Evolutionary conservation across 2,113 vertebrate genomes (phyloP), one percentile per base, ranked within the genome.

Genomic region (Pygoscelis antarcticus): DNA sequence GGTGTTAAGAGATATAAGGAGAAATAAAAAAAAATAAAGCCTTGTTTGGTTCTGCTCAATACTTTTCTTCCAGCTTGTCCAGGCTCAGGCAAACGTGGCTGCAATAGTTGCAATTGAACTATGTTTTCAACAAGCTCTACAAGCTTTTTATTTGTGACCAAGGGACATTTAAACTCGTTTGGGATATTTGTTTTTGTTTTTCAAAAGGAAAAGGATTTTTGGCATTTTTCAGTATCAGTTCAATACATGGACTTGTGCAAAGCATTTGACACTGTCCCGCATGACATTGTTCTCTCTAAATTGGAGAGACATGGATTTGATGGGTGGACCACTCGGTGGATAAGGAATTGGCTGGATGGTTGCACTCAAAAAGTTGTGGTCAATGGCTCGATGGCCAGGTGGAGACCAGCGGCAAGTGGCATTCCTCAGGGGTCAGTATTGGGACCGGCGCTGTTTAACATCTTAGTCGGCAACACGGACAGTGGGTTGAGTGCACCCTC

Each of bases 91-190:
- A 72, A 25, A 36, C 5, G 1, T 4, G 26, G 9, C 10, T 87
- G 34, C 36, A 46, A 0, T 10, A 52, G 22, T 30, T 69, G 34
- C 16, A 65, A 16, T 2, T 46, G 3, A 86, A 10, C 29, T 65
- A 10, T 38, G 13, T 78, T 42, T 90, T 83, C 58, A 80, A 6
- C 3, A 54, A 76, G 23, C 6, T 79, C 22, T 87, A 2, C 13
- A 25, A 51, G 29, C 13, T 32, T 54, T 75, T 72, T 51, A 4
- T 79, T 61, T 55, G 8, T 72, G 14, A 40, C 10, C 11, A 34
- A n/a, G 10, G 10, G 19, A 16, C 13, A 16, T 49, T 47, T 62
- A 17, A 81, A 32, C 7, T 3, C 0, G 0, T 70, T 74, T n/a
- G 8, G 10, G 10, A 1, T 15, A 13, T 57, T 34, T 27, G 12